Percentiles rank a stretch among this genome's conserved stretches.
These are phyloP conservation scores for Eupithecia subumbrata DNA, from an alignment of 2,888 invertebrate species.

Conservation along the genomic window DNA sequence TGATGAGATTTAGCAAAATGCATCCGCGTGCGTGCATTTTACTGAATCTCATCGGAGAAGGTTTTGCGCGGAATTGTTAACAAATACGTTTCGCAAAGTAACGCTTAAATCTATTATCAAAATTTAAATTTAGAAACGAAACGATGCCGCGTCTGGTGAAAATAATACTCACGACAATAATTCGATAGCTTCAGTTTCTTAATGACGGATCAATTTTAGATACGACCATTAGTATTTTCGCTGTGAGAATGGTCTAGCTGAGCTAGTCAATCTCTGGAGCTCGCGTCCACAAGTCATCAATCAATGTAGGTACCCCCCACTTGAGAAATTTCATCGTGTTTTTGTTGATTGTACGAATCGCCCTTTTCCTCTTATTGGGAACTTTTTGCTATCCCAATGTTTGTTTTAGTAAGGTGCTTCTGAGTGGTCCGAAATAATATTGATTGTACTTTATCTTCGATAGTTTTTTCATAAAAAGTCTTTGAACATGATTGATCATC, in stretches of 20 bases:
- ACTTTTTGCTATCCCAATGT: slow-evolving; percentile 6
- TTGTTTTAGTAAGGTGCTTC: slow-evolving; percentile 8
- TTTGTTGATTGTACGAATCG: slow-evolving; percentile 16
- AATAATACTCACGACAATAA: too few relatives aligned
- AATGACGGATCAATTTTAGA: too few relatives aligned
- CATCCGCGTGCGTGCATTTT: too few relatives aligned
- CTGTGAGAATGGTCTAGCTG: background rate
- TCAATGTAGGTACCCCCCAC: slow-evolving; percentile 32
- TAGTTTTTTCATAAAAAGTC: background rate
- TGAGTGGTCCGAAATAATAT: background rate
- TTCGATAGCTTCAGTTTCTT: too few relatives aligned
- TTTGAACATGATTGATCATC: background rate
- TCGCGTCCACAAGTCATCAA: slow-evolving; percentile 34
- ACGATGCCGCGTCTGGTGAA: too few relatives aligned
- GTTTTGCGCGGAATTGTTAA: too few relatives aligned
- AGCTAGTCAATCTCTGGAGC: background rate
- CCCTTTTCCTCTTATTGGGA: background rate
- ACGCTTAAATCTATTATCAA: too few relatives aligned
- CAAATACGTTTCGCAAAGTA: too few relatives aligned
- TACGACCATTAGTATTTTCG: background rate
- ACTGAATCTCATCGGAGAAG: too few relatives aligned
- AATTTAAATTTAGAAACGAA: too few relatives aligned
- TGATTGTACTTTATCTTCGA: background rate
- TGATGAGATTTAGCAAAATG: too few relatives aligned
- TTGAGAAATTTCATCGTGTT: slow-evolving; percentile 20